Evolutionary conservation across 1,140 invertebrate genomes (phyloP).

Genomic region (Eurosta solidaginis): DNA sequence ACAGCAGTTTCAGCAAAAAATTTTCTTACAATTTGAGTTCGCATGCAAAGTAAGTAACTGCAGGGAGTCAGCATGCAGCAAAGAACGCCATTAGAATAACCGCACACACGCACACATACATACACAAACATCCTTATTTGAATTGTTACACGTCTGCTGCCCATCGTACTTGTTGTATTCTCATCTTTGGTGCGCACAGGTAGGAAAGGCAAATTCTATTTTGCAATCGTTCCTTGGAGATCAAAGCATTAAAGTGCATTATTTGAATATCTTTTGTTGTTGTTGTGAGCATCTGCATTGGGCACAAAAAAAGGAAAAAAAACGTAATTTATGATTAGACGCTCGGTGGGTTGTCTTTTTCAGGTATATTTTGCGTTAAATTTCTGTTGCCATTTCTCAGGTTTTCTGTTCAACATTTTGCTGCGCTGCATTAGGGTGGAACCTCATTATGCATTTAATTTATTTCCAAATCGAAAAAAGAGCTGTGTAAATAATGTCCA

Average conservation of each 20-base stretch:
- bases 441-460: background rate
- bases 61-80: no score
- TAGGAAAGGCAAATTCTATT: background rate
- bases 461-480: no score
- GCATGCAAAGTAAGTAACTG: background rate
- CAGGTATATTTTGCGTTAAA: background rate
- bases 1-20: background rate
- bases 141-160: no score
- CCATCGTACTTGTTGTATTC: slow-evolving; percentile 7
- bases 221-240: slow-evolving; percentile 2
- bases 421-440: background rate
- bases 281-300: background rate
- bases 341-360: slow-evolving; percentile 16
- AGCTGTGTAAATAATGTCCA: background rate
- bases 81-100: background rate
- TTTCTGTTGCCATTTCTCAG: no score
- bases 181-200: background rate
- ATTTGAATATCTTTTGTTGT: slow-evolving; percentile 1
- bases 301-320: background rate
- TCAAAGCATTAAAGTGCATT: slow-evolving; percentile 2
- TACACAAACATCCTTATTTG: background rate
- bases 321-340: slow-evolving; percentile 27
- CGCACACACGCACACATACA: background rate
- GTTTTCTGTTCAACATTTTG: background rate
- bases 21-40: background rate